Conservation (phyloP, 2,113 vertebrate species). For the Thomomys bottae region DNA sequence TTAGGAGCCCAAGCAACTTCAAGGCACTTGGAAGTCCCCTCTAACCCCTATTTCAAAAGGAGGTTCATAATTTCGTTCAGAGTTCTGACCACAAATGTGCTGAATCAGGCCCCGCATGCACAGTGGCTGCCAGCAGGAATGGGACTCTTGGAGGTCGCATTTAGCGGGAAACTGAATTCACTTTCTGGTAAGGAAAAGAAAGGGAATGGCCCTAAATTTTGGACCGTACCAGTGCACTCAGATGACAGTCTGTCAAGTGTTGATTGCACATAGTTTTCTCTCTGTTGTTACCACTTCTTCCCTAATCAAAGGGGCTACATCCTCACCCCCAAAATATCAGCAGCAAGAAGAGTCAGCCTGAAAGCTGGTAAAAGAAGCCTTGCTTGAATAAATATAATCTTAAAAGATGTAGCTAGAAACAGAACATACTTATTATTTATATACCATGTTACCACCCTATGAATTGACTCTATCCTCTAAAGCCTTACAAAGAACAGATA, state of each 20-base stretch:
- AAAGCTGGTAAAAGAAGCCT: constrained; percentile 29
- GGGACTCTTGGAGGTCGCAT: constrained; percentile 70
- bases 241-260: constrained; percentile 18
- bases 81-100: constrained; percentile 70
- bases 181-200: constrained; percentile 77
- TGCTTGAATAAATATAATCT: neutral
- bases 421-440: neutral
- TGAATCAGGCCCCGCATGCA: constrained; percentile 67
- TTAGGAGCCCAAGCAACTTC: constrained; percentile 71
- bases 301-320: neutral
- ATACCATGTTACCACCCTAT: neutral
- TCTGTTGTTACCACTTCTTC: constrained; percentile 31
- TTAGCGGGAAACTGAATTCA: constrained; percentile 68
- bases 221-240: constrained; percentile 15
- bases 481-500: neutral
- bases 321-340: constrained; percentile 21
- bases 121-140: constrained; percentile 61
- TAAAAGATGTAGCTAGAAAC: neutral
- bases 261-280: constrained; percentile 6
- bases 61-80: constrained; percentile 65
- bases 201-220: constrained; percentile 77
- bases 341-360: neutral
- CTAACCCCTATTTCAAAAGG: constrained; percentile 67
- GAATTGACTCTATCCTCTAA: neutral
- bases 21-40: constrained; percentile 81